Base-by-base conservation (phyloP, 92 coral and sea anemone genomes). In the Siderastrea siderea region DNA sequence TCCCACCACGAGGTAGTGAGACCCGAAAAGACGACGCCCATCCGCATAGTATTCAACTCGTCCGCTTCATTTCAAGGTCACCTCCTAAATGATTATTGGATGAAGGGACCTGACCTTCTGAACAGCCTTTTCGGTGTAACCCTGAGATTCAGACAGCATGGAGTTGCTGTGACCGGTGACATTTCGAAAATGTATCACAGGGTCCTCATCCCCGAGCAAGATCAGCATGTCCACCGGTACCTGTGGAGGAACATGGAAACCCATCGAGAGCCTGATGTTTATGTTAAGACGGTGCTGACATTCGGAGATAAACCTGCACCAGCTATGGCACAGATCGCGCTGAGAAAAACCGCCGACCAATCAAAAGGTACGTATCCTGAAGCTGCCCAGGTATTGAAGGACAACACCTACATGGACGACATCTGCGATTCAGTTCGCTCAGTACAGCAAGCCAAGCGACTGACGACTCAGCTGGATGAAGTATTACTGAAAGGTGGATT, bases 161-260 rank as follows among this genome's bases (percentile, higher is more conserved):
- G 65, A 84, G 38, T 0, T 26, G 38, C 38, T 26, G 38, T 26
- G 38, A 26, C 38, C 38, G 38, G 38, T 26, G 38, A 92, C 77
- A 51, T 92, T 12, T 89, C 91, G 1, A 89, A 85, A 74, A 89
- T 93, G 95, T 93, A 86, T 57, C 93, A 93, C 82, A 71, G 88
- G 50, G 71, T 90, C 14, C 71, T 83, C 60, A 90, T 93, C 14
- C 89, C 96, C 14, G 79, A 80, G 66, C 53, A 61, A n/a, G 96
- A 93, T 50, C 96, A 90, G 75, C 93, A 93, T 38, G 90, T 90
- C 3, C 93, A 86, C 63, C 91, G 93, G 17, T 93, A 77, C 77
- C 87, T 93, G 5, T 90, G 96, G 96, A 53, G 96, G 63, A 77
- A 90, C 82, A 76, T 90, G 91, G 90, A 90, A 26, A 86, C 91